Percentiles rank a stretch among this genome's conserved stretches.
Evolutionary conservation across 2,888 invertebrate genomes (phyloP).

Genomic region (Agapetus fuscipes): DNA sequence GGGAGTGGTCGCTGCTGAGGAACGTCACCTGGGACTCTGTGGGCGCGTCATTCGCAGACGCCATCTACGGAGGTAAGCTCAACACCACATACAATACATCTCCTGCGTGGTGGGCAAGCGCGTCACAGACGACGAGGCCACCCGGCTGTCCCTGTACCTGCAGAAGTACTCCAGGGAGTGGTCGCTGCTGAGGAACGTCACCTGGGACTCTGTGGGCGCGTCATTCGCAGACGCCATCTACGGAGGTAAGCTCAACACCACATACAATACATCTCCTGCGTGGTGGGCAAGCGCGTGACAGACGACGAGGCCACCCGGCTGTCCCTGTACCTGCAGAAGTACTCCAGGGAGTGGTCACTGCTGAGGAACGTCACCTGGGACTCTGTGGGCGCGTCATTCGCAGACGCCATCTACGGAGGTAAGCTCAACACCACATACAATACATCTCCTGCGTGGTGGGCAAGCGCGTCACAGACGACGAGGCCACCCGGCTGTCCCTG

Average conservation of each 20-base stretch:
- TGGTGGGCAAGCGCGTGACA: constrained; percentile 60
- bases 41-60: constrained; percentile 57
- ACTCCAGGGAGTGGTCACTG: constrained; percentile 65
- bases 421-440: constrained; percentile 2
- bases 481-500: constrained; percentile 57
- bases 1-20: constrained; percentile 65
- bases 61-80: constrained; percentile 49
- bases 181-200: constrained; percentile 63
- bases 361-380: constrained; percentile 67
- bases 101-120: constrained; percentile 59
- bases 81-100: constrained; percentile 50
- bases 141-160: constrained; percentile 54
- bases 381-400: constrained; percentile 55
- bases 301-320: constrained; percentile 62
- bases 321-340: constrained; percentile 57
- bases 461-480: constrained; percentile 63
- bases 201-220: constrained; percentile 61
- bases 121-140: constrained; percentile 63
- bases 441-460: constrained; percentile 49
- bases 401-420: constrained; percentile 58
- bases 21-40: constrained; percentile 65
- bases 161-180: constrained; percentile 66
- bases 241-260: constrained; percentile 42
- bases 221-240: constrained; percentile 57
- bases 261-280: constrained; percentile 57